Base-by-base conservation (phyloP, 2,888 invertebrate species). In the Margaritifera margaritifera region DNA sequence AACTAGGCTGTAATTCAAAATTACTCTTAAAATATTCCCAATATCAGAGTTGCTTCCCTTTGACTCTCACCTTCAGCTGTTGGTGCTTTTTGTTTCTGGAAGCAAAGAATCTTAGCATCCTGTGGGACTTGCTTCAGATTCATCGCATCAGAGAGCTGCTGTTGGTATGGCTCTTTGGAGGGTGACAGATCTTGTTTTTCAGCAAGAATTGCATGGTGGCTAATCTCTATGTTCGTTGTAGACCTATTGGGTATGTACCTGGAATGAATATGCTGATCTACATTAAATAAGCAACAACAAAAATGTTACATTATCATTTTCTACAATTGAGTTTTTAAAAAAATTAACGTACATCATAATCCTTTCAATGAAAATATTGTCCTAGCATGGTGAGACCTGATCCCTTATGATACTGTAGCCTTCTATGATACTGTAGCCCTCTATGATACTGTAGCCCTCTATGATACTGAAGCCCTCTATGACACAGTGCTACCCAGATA, bases 161-260 rank as follows among this genome's bases (percentile, higher is more conserved):
- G 79, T 55, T 80, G 74, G 71, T 86, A 86, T n/a, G 79, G 80
- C 1, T 63, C 64, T 25, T 74, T 77, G 1, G 71, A 61, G 2
- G 77, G 72, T 15, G 71, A 53, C 6, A 63, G 53, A n/a, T 77
- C 73, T 19, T 72, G 72, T 20, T 80, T 71, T n/a, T 75, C 71
- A 55, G 77, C 67, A 22, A 74, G 75, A 89, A 71, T 82, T 66
- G 74, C 90, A 87, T 93, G 96, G 90, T 96, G 95, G 64, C 95
- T 95, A 79, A 96, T 90, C 81, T 97, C 97, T 91, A 96, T 94
- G 89, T 97, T 95, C 20, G 94, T 95, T 52, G 95, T 94, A 74
- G 94, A 93, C 86, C 98, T 92, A 58, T 94, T 94, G 0, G 98
- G 97, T 79, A 98, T 98, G 87, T 97, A 98, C 82, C 98, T 93